Percentiles rank a stretch among this genome's conserved stretches.
phyloP scores from a whole-genome alignment of 1,140 invertebrate species.

The Trichoplusia ni region DNA sequence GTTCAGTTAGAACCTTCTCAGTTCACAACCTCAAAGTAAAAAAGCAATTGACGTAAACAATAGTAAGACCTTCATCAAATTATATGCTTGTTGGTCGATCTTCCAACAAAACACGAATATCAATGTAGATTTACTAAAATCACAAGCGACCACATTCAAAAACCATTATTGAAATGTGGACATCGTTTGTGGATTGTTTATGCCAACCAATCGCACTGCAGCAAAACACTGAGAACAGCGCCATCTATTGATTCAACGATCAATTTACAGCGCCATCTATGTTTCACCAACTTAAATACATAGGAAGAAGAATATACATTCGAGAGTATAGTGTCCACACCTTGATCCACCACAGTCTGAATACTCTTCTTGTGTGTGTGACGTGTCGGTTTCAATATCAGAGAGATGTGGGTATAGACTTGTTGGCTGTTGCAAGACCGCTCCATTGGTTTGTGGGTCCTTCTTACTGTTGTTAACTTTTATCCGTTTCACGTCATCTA shows the following conservation, averaged over 20 bases:
- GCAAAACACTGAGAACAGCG: slow-evolving; percentile 8
- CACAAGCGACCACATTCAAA: no score
- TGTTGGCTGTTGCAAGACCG: slow-evolving; percentile 83
- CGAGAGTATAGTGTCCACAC: slow-evolving; percentile 76
- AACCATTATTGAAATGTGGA: no score
- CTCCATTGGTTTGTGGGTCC: slow-evolving; percentile 51
- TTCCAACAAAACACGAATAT: no score
- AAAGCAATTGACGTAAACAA: no score
- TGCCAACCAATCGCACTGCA: neutral
- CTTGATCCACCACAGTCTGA: slow-evolving; percentile 77
- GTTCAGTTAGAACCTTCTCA: no score
- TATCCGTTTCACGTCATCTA: slow-evolving; percentile 86
- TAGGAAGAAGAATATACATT: slow-evolving; percentile 79
- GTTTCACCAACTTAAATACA: slow-evolving; percentile 63
- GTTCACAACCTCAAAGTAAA: no score
- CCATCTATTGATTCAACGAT: slow-evolving; percentile 19
- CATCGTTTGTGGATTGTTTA: neutral
- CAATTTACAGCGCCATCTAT: slow-evolving; percentile 28
- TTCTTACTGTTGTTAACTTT: slow-evolving; percentile 81
- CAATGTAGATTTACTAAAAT: no score
- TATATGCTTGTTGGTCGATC: no score
- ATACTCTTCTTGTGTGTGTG: slow-evolving; percentile 84
- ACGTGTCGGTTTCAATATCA: slow-evolving; percentile 86
- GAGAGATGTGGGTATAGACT: slow-evolving; percentile 88
- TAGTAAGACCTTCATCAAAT: slow-evolving; percentile 1